These are phyloP conservation scores for Calliphora vomitoria DNA, from an alignment of 2,888 invertebrate species.

Conservation along the genomic window DNA sequence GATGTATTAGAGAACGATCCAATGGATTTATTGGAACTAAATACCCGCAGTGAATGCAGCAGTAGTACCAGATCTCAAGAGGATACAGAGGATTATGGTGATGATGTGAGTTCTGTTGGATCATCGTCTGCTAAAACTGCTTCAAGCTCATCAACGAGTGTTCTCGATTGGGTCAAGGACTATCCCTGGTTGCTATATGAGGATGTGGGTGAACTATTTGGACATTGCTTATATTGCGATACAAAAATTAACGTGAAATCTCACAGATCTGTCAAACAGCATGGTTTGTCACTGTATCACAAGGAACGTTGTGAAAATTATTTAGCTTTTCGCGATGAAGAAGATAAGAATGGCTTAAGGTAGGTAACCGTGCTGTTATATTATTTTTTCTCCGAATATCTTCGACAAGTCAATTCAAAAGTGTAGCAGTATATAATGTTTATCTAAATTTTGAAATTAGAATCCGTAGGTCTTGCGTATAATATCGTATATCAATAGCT, in stretches of 20 bases:
- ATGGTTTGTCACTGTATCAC: constrained; percentile 78
- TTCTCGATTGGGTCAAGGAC: constrained; percentile 77
- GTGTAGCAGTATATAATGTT: no score
- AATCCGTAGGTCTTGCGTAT: no score
- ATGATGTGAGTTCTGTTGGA: constrained; percentile 71
- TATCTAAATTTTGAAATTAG: no score
- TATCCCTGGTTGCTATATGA: constrained; percentile 80
- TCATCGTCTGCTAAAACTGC: constrained; percentile 61
- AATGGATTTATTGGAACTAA: constrained; percentile 79
- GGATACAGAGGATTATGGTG: constrained; percentile 73
- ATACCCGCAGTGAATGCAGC: constrained; percentile 50
- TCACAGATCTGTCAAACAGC: constrained; percentile 75
- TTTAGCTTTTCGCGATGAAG: constrained; percentile 77
- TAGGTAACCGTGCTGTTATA: no score
- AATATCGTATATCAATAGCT: no score
- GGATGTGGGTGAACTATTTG: constrained; percentile 76
- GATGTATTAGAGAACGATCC: constrained; percentile 75
- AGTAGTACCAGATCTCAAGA: constrained; percentile 52
- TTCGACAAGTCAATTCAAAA: no score
- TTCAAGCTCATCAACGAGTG: constrained; percentile 70
- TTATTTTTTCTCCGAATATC: no score
- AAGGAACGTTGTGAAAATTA: constrained; percentile 80
- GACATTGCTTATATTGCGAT: constrained; percentile 80
- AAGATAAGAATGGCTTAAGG: constrained; percentile 73
- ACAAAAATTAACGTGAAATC: constrained; percentile 75